Evolutionary conservation across 2,113 vertebrate species (phyloP).

Genomic region (Verasper variegatus): DNA sequence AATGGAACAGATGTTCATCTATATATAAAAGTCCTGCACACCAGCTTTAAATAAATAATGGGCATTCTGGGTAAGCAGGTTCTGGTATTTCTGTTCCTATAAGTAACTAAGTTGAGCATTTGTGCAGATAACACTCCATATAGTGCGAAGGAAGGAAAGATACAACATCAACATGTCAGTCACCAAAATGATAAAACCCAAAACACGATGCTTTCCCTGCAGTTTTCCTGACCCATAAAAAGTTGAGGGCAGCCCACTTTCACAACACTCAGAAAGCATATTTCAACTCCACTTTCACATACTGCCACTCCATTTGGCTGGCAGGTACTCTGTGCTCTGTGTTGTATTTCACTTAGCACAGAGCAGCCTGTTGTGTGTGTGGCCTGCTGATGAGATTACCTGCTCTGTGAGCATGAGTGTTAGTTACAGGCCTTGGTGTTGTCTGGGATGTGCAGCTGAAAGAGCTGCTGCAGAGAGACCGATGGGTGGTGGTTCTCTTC

Average conservation of each 20-base stretch:
- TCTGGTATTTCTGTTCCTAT: not conserved
- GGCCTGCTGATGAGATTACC: conserved; percentile 1
- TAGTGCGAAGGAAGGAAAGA: not conserved
- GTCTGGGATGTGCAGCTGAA: not conserved
- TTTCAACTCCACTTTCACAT: conserved; percentile 31
- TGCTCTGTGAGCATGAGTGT: not conserved
- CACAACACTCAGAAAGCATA: conserved; percentile 23
- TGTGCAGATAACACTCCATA: no score
- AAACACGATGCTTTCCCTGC: conserved; percentile 19
- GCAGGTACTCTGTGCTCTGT: conserved; percentile 5
- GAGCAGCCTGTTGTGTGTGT: not conserved
- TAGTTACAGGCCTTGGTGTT: not conserved
- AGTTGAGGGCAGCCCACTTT: conserved; percentile 27
- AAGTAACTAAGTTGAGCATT: no score
- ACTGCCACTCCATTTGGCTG: conserved; percentile 28
- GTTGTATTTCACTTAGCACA: conserved; percentile 55
- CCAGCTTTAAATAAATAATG: not conserved
- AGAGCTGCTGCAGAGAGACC: not conserved
- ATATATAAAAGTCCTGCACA: not conserved
- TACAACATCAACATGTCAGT: conserved; percentile 14
- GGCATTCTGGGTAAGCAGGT: not conserved
- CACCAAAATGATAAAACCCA: conserved; percentile 10
- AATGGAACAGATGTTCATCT: not conserved
- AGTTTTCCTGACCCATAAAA: conserved; percentile 5
- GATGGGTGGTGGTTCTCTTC: conserved; percentile 37